These are phyloP conservation scores for Helleia helle DNA, from an alignment of 2,888 invertebrate species.

Conservation along the genomic window DNA sequence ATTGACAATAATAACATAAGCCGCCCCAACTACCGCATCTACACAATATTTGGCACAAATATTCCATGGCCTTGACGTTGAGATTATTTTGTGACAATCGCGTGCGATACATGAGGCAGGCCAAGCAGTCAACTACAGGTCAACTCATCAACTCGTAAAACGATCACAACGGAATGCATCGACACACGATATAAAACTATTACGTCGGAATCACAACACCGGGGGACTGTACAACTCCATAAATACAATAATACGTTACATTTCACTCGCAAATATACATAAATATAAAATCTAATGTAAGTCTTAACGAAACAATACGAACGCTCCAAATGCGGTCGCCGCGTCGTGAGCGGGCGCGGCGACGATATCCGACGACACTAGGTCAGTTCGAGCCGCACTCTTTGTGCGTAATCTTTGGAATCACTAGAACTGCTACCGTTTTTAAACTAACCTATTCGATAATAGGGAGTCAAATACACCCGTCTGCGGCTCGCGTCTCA, in stretches of 20 bases:
- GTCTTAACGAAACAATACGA: constrained; percentile 28
- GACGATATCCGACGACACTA: constrained; percentile 1
- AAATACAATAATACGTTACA: constrained; percentile 33
- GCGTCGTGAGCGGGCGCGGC: too few species aligned
- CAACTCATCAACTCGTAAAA: not conserved
- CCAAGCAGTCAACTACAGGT: constrained; percentile 9
- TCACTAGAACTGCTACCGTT: constrained; percentile 19
- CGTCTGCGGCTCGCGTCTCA: constrained; percentile 59
- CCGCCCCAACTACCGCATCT: constrained; percentile 41
- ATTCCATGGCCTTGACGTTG: constrained; percentile 14
- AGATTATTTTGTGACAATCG: not conserved
- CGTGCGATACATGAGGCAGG: not conserved
- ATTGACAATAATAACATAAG: constrained; percentile 9
- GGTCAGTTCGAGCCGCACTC: constrained; percentile 6
- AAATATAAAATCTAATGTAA: constrained; percentile 43
- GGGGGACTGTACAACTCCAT: constrained; percentile 58
- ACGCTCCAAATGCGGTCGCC: constrained; percentile 15
- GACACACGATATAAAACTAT: constrained; percentile 16
- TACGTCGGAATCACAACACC: constrained; percentile 51
- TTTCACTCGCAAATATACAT: constrained; percentile 56
- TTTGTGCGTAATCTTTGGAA: constrained; percentile 31
- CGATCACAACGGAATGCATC: constrained; percentile 9
- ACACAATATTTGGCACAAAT: constrained; percentile 67
- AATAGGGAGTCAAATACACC: constrained; percentile 21
- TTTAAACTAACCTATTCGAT: constrained; percentile 20